Base-by-base conservation (phyloP, 1,140 invertebrate species). In the Drosophila funebris region DNA sequence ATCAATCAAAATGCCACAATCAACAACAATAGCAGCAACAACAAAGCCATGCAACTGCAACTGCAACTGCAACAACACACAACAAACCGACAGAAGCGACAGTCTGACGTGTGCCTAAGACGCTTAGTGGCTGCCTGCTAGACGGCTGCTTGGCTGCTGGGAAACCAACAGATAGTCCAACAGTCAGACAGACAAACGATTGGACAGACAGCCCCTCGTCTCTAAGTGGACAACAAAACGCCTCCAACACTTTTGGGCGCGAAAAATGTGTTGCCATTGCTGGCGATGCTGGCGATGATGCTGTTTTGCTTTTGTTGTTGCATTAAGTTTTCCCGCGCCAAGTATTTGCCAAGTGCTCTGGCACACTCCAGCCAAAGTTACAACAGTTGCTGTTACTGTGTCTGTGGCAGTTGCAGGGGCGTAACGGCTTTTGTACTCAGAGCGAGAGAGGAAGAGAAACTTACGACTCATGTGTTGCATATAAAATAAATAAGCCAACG, bases 1-100 rank as follows among this genome's bases (percentile, higher is more conserved):
- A 88, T 88, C 83, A 88, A 88, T 88, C 83, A 88, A 88, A 88
- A 88, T 88, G 83, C 83, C 83, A 88, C 79, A 88, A 88, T 88
- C 83, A 79, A 88, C 83, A 76, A 87, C 80, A 78, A 73, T 29
- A 50, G 57, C 46, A 50, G 50, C 70, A 58, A 67, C 44, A 68
- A 43, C 57, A 73, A 68, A 58, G 71, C 37, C 74, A 74, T 75
- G 43, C 70, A 67, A 50, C 52, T 29, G 44, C 52, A 48, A 53
- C 27, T 39, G 29, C 58, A 37, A 66, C 46, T 37, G 69, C 56
- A 20, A 63, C 66, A 75, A 75, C 72, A 75, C 58, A 75, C 50
- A 73, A 50, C 14, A 41, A 3, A 61, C 72, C 58, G 80, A 88
- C 83, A 88, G 83, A 88, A 88, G 83, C 84, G 82, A 85, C 83